These are phyloP conservation scores for Prionace glauca DNA, from an alignment of 2,797 vertebrate genomes.

Conservation along the genomic window DNA sequence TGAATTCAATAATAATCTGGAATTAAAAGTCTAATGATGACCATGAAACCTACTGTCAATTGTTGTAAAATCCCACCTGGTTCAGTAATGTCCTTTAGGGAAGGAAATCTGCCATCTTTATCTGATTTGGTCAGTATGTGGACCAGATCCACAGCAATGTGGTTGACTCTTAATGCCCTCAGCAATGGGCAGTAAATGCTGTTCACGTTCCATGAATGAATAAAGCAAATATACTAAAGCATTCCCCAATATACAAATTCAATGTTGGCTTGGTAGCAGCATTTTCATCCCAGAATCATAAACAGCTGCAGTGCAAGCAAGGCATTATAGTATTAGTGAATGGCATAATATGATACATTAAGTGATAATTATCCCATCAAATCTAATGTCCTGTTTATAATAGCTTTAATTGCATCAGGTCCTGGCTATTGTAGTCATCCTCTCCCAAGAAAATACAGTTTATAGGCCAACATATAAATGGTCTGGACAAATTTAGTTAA, in stretches of 20 bases:
- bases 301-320: not conserved
- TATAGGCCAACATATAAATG: not conserved
- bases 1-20: too few relatives aligned
- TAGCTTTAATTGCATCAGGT: not conserved
- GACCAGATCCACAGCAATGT: too few relatives aligned
- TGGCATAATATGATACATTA: not conserved
- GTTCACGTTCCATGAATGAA: too few relatives aligned
- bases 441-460: not conserved
- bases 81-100: too few relatives aligned
- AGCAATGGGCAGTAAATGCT: too few relatives aligned
- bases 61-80: too few relatives aligned
- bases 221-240: not conserved
- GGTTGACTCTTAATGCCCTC: too few relatives aligned
- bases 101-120: too few relatives aligned
- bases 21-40: too few relatives aligned
- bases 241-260: not conserved
- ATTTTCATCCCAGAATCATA: not conserved
- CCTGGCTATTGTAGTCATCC: not conserved
- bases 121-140: too few relatives aligned
- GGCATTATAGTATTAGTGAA: not conserved
- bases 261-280: not conserved
- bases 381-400: not conserved
- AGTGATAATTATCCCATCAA: not conserved
- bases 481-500: not conserved
- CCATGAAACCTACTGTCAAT: too few relatives aligned